Percentiles rank a stretch among this genome's conserved stretches.
Conservation (phyloP, 2,888 invertebrate genomes). For the Pteria penguin region DNA sequence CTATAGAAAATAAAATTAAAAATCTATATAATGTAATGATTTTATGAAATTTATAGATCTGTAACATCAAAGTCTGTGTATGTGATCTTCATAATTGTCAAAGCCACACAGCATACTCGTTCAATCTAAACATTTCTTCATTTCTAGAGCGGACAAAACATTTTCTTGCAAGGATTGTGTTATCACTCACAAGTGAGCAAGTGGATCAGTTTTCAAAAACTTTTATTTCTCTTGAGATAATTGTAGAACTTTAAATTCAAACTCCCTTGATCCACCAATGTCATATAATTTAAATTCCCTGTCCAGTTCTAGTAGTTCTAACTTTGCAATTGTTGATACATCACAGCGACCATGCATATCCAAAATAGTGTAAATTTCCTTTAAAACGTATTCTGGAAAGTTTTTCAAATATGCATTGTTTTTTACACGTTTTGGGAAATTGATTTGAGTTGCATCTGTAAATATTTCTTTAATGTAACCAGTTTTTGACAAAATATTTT, state of each 20-base stretch:
- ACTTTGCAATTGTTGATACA: slow-evolving; percentile 12
- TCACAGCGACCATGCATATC: background rate
- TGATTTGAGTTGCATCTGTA: background rate
- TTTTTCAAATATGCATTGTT: background rate
- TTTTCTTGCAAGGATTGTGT: too few relatives aligned
- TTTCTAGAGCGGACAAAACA: too few relatives aligned
- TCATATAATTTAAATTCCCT: background rate
- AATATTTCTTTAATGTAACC: slow-evolving; percentile 6
- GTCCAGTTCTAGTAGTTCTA: slow-evolving; percentile 14
- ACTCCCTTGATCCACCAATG: background rate
- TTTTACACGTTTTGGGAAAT: background rate
- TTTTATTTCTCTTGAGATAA: too few relatives aligned
- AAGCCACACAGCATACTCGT: too few relatives aligned
- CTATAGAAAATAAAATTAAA: too few relatives aligned
- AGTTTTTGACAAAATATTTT: background rate
- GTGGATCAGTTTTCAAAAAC: too few relatives aligned
- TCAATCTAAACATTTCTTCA: too few relatives aligned
- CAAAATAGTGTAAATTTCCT: background rate
- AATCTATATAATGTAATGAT: too few relatives aligned
- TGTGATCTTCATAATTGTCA: too few relatives aligned
- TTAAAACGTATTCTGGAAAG: background rate
- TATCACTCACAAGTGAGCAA: too few relatives aligned
- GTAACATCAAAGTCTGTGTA: too few relatives aligned
- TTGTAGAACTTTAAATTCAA: background rate
- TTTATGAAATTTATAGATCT: too few relatives aligned